Conservation (phyloP, 30 jellyfish, hydroid and myxozoan genomes). For the Chrysaora quinquecirrha region DNA sequence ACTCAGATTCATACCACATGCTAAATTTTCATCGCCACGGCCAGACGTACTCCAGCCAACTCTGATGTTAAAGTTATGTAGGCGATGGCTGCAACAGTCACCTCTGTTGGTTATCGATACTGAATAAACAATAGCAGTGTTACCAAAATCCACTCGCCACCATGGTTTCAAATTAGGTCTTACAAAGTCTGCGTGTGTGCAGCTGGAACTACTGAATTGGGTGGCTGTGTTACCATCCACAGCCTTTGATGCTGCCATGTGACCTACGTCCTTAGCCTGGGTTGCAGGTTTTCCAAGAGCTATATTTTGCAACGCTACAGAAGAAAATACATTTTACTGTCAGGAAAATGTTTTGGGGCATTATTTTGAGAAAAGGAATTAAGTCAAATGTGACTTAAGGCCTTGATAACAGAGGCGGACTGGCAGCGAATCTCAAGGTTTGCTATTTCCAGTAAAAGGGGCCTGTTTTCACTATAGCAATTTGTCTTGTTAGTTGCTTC, state of each 20-base stretch:
- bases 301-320: too few relatives aligned
- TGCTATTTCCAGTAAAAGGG: too few relatives aligned
- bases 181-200: conserved; percentile 34
- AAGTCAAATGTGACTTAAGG: too few relatives aligned
- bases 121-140: conserved; percentile 36
- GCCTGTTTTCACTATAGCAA: too few relatives aligned
- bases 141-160: conserved; percentile 65
- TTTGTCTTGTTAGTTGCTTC: too few relatives aligned
- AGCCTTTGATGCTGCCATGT: conserved; percentile 21
- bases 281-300: background rate
- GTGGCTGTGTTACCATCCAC: conserved; percentile 45
- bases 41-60: background rate
- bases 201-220: background rate
- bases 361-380: too few relatives aligned
- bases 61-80: conserved; percentile 5
- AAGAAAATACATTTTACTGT: too few relatives aligned
- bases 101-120: conserved; percentile 50
- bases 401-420: too few relatives aligned
- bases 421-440: too few relatives aligned
- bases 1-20: background rate
- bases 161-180: conserved; percentile 13
- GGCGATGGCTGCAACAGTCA: conserved; percentile 12
- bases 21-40: conserved; percentile 1
- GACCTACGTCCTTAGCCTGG: background rate
- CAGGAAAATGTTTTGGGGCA: too few relatives aligned